phyloP scores from a whole-genome alignment of 2,888 invertebrate species.

The Cyrtodaria siliqua region DNA sequence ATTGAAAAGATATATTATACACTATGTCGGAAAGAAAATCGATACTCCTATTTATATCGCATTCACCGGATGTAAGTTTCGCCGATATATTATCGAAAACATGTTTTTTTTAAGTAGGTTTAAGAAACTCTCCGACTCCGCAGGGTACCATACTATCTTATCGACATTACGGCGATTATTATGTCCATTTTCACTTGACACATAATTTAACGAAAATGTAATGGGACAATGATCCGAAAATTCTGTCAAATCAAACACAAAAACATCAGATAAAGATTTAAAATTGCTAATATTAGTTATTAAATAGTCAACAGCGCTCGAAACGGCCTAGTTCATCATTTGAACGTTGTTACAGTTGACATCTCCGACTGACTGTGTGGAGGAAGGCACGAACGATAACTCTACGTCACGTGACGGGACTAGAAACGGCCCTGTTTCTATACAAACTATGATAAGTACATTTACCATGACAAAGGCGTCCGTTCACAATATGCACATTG shows the following conservation, averaged over 20 bases:
- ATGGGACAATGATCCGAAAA: conserved; percentile 24
- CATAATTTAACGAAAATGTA: conserved; percentile 6
- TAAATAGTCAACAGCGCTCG: conserved; percentile 33
- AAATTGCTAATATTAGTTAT: conserved; percentile 5
- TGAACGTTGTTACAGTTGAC: no score
- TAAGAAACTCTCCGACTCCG: conserved; percentile 1
- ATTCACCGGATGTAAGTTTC: conserved; percentile 4
- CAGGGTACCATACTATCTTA: background rate
- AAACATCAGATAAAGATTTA: background rate
- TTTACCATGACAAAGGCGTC: conserved; percentile 14
- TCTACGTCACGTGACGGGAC: no score
- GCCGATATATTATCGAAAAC: conserved; percentile 6
- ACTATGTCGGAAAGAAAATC: conserved; percentile 8
- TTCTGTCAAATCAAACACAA: conserved; percentile 11
- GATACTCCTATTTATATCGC: conserved; percentile 2
- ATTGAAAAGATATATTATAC: conserved; percentile 18
- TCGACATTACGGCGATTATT: conserved; percentile 1
- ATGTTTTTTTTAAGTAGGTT: background rate
- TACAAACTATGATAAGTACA: conserved; percentile 16
- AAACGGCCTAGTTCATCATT: conserved; percentile 14
- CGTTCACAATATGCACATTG: conserved; percentile 13
- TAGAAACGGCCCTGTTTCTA: conserved; percentile 19
- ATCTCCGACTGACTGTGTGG: no score
- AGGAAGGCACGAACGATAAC: no score
- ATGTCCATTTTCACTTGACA: background rate